These are phyloP conservation scores for Natrix natrix DNA, from an alignment of 2,797 vertebrate species.

Conservation along the genomic window DNA sequence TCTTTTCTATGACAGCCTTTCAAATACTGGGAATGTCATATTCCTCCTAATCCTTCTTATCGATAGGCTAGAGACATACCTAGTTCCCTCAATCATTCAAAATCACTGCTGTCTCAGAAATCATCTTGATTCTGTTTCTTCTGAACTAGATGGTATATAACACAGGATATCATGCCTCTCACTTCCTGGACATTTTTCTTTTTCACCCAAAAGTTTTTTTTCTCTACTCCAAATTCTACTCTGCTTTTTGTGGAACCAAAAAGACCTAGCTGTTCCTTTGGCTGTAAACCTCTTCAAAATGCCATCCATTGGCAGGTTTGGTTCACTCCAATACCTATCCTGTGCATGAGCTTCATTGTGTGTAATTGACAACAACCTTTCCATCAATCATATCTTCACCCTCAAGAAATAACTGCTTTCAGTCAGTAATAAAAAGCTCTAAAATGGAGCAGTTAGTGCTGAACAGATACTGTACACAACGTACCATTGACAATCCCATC, in stretches of 20 bases:
- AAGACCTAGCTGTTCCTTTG: background rate
- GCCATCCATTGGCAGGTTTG: background rate
- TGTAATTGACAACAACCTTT: background rate
- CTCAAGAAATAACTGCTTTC: conserved; percentile 39
- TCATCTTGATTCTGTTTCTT: background rate
- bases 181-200: background rate
- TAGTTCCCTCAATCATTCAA: too few relatives aligned
- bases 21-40: too few relatives aligned
- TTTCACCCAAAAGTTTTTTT: background rate
- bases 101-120: background rate
- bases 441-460: conserved; percentile 23
- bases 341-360: background rate
- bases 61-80: too few relatives aligned
- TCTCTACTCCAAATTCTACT: background rate
- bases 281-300: background rate
- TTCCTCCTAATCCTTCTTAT: too few relatives aligned
- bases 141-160: background rate
- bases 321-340: background rate
- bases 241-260: background rate
- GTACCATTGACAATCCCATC: background rate
- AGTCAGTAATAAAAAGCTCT: conserved; percentile 14
- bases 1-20: too few relatives aligned
- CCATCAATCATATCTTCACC: conserved; percentile 42
- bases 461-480: background rate
- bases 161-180: background rate